Evolutionary conservation across 2,888 invertebrate genomes (phyloP), one percentile per base, ranked within the genome.

Genomic region (Mythimna albipuncta): DNA sequence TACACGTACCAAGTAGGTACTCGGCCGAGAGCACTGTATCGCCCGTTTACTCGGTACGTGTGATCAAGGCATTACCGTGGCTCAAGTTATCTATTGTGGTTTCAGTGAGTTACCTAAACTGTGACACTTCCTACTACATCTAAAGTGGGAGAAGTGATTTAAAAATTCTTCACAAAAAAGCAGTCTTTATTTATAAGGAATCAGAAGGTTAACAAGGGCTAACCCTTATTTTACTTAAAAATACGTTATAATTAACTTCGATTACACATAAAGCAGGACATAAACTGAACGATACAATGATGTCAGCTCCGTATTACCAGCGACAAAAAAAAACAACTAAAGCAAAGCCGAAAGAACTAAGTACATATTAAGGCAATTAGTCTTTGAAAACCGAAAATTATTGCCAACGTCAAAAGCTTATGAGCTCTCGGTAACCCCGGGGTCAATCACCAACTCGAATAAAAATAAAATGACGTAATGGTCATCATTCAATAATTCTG

Each of bases 381-480:
- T 77, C 41, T 74, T 71, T 67, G 26, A 16, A 71, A 78, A 66
- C 65, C 55, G 57, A 71, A 77, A 72, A 74, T 68, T 70, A 72
- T 65, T 72, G 57, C 68, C 64, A 71, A 72, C 75, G 62, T 68
- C 69, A 57, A 52, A 50, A 71, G 54, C 62, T 76, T 79, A 66
- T 62, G 74, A 63, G 61, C 47, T 68, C 73, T 73, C 69, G 61
- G 75, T 76, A 72, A 80, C 78, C 79, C 55, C 7, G 47, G 41
- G 79, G 79, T 81, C 83, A 81, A 79, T 80, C 79, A 78, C 66
- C 69, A 81, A 38, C 61, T 68, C 65, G 54, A 70, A 70, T 75
- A 77, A 66, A 76, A 79, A 79, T 75, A 81, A 72, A 69, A 72
- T 86, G 86, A 85, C 73, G 86, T 81, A 77, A 82, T 57, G 38